phyloP scores from a whole-genome alignment of 2,113 vertebrate species.

The Romanogobio albipinnatus region DNA sequence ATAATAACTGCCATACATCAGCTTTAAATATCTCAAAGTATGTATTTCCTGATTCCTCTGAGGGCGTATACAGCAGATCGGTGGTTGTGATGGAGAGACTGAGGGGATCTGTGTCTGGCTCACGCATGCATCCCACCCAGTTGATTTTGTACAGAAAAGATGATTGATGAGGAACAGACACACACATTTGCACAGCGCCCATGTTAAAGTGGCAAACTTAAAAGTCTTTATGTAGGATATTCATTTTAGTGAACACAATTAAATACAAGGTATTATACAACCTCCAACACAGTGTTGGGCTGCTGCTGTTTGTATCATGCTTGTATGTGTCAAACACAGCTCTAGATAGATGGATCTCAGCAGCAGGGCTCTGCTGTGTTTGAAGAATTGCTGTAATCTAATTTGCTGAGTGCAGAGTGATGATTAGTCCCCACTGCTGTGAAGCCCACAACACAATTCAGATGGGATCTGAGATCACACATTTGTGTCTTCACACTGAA shows the following conservation, averaged over 20 bases:
- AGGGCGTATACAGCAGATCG: not conserved
- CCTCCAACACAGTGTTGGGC: not conserved
- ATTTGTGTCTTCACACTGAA: not conserved
- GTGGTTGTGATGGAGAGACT: not conserved
- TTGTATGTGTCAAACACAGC: not conserved
- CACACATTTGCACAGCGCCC: not conserved
- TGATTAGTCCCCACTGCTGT: slow-evolving; percentile 25
- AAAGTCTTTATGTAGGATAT: not conserved
- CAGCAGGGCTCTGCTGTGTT: slow-evolving; percentile 27
- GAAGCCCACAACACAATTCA: not conserved
- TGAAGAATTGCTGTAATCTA: slow-evolving; percentile 32
- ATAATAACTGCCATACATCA: not conserved
- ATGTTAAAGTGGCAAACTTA: not conserved
- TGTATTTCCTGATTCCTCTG: not conserved
- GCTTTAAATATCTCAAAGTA: not conserved
- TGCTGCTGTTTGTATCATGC: not conserved
- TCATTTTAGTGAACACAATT: not conserved
- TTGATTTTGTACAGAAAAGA: not conserved
- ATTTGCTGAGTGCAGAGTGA: slow-evolving; percentile 29
- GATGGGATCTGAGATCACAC: slow-evolving; percentile 24
- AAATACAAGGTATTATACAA: not conserved
- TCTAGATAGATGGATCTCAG: slow-evolving; percentile 10
- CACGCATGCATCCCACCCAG: not conserved
- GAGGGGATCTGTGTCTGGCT: not conserved
- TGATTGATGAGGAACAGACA: not conserved